Base-by-base conservation (phyloP, 2,888 invertebrate genomes). In the Drosophila demipolita region DNA sequence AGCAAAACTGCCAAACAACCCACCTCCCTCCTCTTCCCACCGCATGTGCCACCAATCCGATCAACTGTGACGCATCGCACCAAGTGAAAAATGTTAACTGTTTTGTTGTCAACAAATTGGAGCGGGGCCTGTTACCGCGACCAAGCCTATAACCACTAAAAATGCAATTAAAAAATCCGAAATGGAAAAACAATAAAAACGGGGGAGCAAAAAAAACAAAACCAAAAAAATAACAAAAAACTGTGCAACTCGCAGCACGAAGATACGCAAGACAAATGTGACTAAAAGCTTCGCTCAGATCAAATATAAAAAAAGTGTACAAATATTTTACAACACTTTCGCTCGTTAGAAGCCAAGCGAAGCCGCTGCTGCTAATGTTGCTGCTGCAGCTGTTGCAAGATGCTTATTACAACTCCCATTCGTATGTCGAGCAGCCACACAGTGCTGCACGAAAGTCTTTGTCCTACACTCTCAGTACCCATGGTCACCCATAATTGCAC, bases 271-370 rank as follows among this genome's bases (percentile, higher is more conserved):
- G 73, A 64, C 81, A 45, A 72, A 59, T 58, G 73, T 60, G 69
- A 61, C 71, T 62, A 68, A 68, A 71, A 71, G 61, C 61, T 52
- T 42, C 33, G 48, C 55, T 57, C 45, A 61, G 42, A 38, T 36
- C 52, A 59, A 48, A 78, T 50, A 66, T 35, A 61, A 61, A 62
- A 67, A 61, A 54, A 54, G 17, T 15, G 53, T 60, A 73, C 66
- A 89, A 75, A 87, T 85, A 88, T 85, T 88, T 87, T 74, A 82
- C 83, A 87, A 84, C 89, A 87, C 87, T 87, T 87, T 87, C 87
- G 90, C 87, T 90, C 87, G 88, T 89, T 90, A 89, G 89, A 87
- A 87, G 90, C 89, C 74, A 72, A 77, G 89, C 80, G 66, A 59
- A 33, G 42, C 20, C 20, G 42, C 20, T 12, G 42, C 20, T 11